These are phyloP conservation scores for Gymnorhina tibicen DNA, from an alignment of 2,113 vertebrate genomes.

Conservation along the genomic window DNA sequence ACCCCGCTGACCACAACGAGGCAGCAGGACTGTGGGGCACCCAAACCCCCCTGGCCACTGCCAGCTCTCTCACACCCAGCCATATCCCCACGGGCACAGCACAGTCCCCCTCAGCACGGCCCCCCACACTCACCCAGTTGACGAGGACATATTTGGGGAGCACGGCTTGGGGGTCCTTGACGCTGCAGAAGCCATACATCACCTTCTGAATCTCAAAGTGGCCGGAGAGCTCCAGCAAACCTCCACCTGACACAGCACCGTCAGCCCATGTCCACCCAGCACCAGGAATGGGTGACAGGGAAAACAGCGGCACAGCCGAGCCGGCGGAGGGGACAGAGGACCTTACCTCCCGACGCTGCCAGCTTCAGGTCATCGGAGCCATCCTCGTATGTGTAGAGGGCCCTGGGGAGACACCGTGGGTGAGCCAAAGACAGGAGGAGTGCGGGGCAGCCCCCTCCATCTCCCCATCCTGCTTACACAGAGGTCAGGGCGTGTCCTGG, in stretches of 20 bases:
- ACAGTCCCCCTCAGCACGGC: accelerated
- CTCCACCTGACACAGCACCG: constrained; percentile 77
- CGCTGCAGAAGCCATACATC: constrained; percentile 98
- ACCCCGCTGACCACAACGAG: accelerated
- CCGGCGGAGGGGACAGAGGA: background rate
- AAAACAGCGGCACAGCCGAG: background rate
- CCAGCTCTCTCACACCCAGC: background rate
- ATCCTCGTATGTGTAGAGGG: constrained; percentile 93
- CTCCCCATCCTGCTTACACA: background rate
- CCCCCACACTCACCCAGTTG: constrained; percentile 87
- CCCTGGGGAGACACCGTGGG: constrained; percentile 75
- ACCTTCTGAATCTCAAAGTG: constrained; percentile 90
- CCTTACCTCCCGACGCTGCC: constrained; percentile 89
- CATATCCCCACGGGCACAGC: background rate
- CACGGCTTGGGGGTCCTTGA: constrained; percentile 88
- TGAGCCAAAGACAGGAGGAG: background rate
- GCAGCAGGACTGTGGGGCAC: background rate
- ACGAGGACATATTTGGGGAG: constrained; percentile 96
- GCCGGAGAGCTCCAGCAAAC: constrained; percentile 86
- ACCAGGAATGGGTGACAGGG: background rate
- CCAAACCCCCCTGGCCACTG: background rate
- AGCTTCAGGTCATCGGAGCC: constrained; percentile 88
- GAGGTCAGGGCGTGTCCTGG: background rate
- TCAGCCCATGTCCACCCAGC: background rate
- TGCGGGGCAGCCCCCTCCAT: accelerated